Percentiles rank a stretch among this genome's conserved stretches.
phyloP scores from a whole-genome alignment of 2,113 vertebrate species.

The Misgurnus mizolepis region DNA sequence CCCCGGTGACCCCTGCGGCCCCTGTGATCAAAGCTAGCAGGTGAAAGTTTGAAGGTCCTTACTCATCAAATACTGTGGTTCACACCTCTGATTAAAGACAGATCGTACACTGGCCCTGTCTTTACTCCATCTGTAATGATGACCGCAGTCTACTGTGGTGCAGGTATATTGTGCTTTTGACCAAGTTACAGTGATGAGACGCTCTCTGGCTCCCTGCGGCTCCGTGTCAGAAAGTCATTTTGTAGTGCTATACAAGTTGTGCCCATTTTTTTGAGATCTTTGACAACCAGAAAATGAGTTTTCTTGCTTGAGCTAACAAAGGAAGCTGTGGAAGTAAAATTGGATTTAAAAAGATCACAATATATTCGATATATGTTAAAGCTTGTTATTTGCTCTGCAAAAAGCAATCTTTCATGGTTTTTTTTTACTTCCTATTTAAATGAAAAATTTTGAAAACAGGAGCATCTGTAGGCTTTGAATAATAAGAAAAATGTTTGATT shows the following conservation, averaged over 20 bases:
- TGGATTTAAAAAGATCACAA: not conserved
- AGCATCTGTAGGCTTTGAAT: too few relatives aligned
- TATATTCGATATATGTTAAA: too few relatives aligned
- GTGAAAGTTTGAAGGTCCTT: constrained; percentile 6
- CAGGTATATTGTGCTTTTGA: constrained; percentile 24
- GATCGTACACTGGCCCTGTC: not conserved
- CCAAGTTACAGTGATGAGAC: constrained; percentile 16
- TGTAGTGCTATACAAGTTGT: not conserved
- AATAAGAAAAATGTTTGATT: too few relatives aligned
- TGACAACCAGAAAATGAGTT: not conserved
- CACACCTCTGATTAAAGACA: constrained; percentile 33
- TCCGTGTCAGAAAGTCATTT: constrained; percentile 20
- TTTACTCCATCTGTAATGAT: constrained; percentile 18
- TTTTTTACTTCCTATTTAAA: too few relatives aligned
- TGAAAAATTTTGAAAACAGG: too few relatives aligned
- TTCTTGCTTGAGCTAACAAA: not conserved
- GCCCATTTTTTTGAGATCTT: not conserved
- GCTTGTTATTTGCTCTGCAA: too few relatives aligned
- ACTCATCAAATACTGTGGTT: constrained; percentile 16
- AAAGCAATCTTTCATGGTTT: too few relatives aligned
- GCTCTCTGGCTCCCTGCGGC: constrained; percentile 23
- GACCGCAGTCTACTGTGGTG: not conserved
- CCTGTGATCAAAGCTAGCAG: constrained; percentile 13
- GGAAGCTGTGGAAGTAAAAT: not conserved
- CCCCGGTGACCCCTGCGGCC: not conserved